Base-by-base conservation (phyloP, 2,113 vertebrate species). In the Agelaius tricolor region DNA sequence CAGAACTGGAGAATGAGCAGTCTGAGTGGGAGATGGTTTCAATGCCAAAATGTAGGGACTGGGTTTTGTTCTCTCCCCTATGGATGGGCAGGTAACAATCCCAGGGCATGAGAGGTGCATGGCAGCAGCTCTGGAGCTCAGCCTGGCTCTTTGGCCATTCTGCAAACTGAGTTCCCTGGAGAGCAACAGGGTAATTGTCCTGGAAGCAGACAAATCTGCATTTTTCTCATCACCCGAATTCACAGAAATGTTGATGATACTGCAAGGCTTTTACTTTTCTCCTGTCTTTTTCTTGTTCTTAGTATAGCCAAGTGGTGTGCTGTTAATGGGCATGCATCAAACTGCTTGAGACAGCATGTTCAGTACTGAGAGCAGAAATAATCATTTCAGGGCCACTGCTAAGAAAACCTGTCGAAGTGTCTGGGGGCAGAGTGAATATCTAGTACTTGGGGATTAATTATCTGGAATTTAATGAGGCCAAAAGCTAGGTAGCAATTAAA, bases 361-460 rank as follows among this genome's bases (percentile, higher is more conserved):
- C 89, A 82, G 87, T 82, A 57, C 84, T 51, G 92, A 95, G 96
- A 97, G 65, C 54, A 76, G 51, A 94, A 94, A 88, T 75, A 58
- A 97, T 95, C 72, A 81, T 93, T 96, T 87, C 91, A 87, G 94
- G 92, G 86, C 93, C 74, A 68, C 75, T 87, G 93, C 91, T 95
- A 95, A 93, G 96, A 83, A 97, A 97, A 96, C 89, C 72, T 87
- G 95, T 96, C 43, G 88, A 97, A 94, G 87, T 86, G 89, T 94
- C 95, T 94, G 83, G 88, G 87, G 82, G 94, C 90, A 97, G 91
- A 95, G 87, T 76, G 95, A 96, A 97, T 97, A 96, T 89, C 84
- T 95, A 95, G 92, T 96, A 94, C 92, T 94, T 41, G 33, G 97
- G 96, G 97, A 98, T 97, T 98, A 97, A 98, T 98, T 97, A 97